A percentile compares a stretch with the other conserved stretches of the same genome.
phyloP scores from a whole-genome alignment of 2,797 vertebrate species.

The Brachymystax lenok region DNA sequence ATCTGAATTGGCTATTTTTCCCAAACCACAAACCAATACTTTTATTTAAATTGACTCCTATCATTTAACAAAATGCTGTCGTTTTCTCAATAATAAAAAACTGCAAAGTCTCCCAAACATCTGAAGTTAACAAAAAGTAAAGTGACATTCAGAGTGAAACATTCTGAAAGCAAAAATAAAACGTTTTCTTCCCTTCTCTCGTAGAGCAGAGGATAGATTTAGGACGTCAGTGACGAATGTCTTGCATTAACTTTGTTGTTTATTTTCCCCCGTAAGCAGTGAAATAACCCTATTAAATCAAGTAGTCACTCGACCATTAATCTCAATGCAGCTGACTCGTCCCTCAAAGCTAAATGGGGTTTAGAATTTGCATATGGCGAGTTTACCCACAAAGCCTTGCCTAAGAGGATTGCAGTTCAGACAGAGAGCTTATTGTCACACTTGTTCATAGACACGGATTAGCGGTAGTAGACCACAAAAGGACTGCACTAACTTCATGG shows the following conservation, averaged over 20 bases:
- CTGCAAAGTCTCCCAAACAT: conserved; percentile 15
- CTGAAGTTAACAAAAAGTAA: neutral
- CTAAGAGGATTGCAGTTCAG: conserved; percentile 81
- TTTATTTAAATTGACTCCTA: neutral
- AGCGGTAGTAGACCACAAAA: conserved; percentile 64
- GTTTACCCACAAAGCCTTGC: conserved; percentile 81
- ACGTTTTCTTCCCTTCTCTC: conserved; percentile 59
- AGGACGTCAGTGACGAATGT: conserved; percentile 79
- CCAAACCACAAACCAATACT: conserved; percentile 6
- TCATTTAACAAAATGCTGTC: neutral
- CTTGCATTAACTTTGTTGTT: conserved; percentile 83
- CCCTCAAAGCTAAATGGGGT: conserved; percentile 83
- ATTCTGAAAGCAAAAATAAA: conserved; percentile 48
- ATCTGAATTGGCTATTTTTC: conserved; percentile 4
- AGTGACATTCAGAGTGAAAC: conserved; percentile 37
- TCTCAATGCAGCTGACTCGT: conserved; percentile 82
- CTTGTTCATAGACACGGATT: conserved; percentile 77
- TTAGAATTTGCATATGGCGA: conserved; percentile 83
- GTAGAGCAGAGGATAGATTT: conserved; percentile 59
- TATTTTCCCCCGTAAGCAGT: conserved; percentile 76
- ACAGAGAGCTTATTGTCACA: conserved; percentile 82
- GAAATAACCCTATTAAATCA: conserved; percentile 86
- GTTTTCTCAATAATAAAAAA: neutral
- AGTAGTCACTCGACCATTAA: conserved; percentile 80
- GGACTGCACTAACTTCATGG: conserved; percentile 63